Conservation (phyloP, 2,888 invertebrate species). For the Acleris laterana region DNA sequence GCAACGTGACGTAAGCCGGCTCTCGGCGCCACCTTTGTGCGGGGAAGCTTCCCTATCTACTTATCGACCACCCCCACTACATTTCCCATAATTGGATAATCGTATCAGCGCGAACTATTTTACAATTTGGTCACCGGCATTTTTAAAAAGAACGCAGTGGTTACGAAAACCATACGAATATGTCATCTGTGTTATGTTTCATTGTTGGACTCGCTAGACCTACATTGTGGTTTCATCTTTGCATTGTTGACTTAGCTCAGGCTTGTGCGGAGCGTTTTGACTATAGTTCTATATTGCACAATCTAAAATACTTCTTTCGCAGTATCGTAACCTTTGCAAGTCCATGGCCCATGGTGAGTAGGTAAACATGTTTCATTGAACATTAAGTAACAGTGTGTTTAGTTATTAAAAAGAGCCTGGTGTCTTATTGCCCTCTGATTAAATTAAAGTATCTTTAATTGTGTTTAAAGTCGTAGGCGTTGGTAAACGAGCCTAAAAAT, state of each 20-base stretch:
- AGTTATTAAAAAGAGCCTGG: neutral
- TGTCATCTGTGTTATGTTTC: no score
- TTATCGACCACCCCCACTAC: conserved; percentile 12
- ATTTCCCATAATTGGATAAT: conserved; percentile 28
- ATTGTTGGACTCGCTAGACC: no score
- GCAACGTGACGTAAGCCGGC: conserved; percentile 57
- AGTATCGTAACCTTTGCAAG: no score
- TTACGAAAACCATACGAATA: neutral
- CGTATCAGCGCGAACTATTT: conserved; percentile 6
- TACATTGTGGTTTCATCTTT: no score
- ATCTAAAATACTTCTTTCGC: no score
- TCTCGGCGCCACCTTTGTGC: conserved; percentile 61
- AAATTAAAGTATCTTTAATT: neutral
- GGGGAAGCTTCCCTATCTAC: conserved; percentile 53
- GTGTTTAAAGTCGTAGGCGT: conserved; percentile 2
- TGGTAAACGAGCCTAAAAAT: conserved; percentile 14
- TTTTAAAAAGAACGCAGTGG: neutral
- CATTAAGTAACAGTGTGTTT: no score
- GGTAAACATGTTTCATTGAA: no score
- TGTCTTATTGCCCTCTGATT: neutral
- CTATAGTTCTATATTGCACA: no score
- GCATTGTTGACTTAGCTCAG: no score
- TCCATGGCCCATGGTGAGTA: no score
- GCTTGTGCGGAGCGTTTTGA: no score
- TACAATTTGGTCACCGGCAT: neutral